Evolutionary conservation across 2,797 vertebrate genomes (phyloP), one percentile per base, ranked within the genome.

Genomic region (Hirundo rustica): DNA sequence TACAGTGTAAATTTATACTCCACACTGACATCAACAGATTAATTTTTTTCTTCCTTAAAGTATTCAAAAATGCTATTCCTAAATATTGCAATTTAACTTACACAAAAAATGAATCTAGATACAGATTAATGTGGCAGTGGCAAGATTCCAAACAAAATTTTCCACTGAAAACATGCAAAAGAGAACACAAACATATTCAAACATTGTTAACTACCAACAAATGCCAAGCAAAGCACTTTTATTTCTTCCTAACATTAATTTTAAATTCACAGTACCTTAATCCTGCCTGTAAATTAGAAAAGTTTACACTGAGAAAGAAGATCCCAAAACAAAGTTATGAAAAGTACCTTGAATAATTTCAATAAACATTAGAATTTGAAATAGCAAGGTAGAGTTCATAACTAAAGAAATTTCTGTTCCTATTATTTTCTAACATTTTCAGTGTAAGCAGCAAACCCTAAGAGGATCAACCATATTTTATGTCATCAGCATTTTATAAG

Each of bases 401-500:
- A 97, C 95, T 93, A 95, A 95, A 93, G 89, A 98, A 96, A 97
- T 98, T 97, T 97, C 96, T 92, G 81, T 96, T 97, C 95, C 93
- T 97, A 97, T 98, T 98, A 98, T 98, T 98, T 98, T 96, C 96
- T 92, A 97, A 97, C 96, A 97, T 98, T 97, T 98, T 96, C 97
- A 97, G 96, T 97, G 97, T 97, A 98, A 98, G 97, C 97, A 98
- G 97, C 97, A 98, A 96, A 97, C 97, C 85, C 95, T 98, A 98
- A 98, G 98, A 98, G 98, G 98, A 98, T 98, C 98, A 98, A 97
- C 97, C 95, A 95, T 86, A 98, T 98, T 98, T 98, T 98, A 97
- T 98, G 97, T 98, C 98, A 98, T 98, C 98, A 98, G 98, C 98
- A 97, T 98, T 98, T 98, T 98, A 97, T 97, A 97, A 98, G 97